Conservation (phyloP, 2,797 vertebrate genomes). For the Pantherophis vulpinus region DNA sequence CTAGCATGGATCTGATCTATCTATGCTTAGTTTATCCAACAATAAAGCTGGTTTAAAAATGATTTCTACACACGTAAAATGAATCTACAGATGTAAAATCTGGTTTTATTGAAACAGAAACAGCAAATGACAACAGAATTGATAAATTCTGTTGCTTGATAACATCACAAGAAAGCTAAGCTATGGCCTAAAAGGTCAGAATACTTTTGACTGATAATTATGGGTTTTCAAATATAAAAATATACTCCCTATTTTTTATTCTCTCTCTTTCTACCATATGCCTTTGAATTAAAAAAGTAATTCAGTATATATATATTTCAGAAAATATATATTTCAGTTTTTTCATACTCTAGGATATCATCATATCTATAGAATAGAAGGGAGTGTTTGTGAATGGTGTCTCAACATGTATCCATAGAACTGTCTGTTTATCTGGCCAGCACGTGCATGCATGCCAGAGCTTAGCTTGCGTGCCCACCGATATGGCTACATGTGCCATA, state of each 20-base stretch:
- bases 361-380: neutral
- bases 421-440: neutral
- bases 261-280: neutral
- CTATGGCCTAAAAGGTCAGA: constrained; percentile 42
- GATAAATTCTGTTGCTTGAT: constrained; percentile 63
- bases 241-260: neutral
- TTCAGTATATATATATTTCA: too few species aligned
- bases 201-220: constrained; percentile 56
- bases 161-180: constrained; percentile 55
- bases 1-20: constrained; percentile 33
- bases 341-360: neutral
- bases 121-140: constrained; percentile 47
- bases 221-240: constrained; percentile 43
- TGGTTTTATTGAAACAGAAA: constrained; percentile 53
- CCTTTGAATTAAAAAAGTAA: neutral
- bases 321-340: neutral
- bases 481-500: too few species aligned
- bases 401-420: too few species aligned
- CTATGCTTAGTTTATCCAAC: constrained; percentile 19
- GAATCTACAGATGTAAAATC: constrained; percentile 45
- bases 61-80: constrained; percentile 30
- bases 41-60: constrained; percentile 34
- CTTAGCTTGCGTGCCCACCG: too few species aligned
- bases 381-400: neutral
- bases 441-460: too few species aligned